Percentiles rank a stretch among this genome's conserved stretches.
phyloP scores from a whole-genome alignment of 2,797 vertebrate genomes.

The Phrynocephalus guinanensis region DNA sequence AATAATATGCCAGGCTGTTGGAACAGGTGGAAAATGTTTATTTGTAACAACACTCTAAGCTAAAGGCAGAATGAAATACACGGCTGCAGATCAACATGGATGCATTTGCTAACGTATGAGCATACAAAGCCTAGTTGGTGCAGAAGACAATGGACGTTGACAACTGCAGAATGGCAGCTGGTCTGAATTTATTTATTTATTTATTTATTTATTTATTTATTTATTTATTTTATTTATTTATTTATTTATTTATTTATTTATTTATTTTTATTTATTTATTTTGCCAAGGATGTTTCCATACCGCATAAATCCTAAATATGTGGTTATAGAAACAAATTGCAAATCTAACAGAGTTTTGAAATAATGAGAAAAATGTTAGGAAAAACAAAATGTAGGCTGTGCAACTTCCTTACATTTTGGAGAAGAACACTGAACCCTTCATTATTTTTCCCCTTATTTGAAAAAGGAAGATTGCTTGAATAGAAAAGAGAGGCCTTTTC shows the following conservation, averaged over 20 bases:
- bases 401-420: background rate
- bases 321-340: background rate
- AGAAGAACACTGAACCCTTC: background rate
- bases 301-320: background rate
- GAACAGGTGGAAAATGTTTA: constrained; percentile 79
- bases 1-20: constrained; percentile 79
- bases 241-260: background rate
- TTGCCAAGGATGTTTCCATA: background rate
- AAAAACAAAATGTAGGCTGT: background rate
- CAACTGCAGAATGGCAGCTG: constrained; percentile 50
- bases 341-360: background rate
- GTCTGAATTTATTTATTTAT: background rate
- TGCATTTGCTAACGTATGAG: constrained; percentile 62
- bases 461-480: background rate
- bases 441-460: background rate
- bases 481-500: constrained; percentile 4
- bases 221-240: background rate
- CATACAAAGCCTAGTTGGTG: background rate
- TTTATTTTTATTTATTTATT: background rate
- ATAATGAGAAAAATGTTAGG: background rate
- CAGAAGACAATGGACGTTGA: constrained; percentile 57
- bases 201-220: too few relatives aligned
- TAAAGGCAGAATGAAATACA: constrained; percentile 73
- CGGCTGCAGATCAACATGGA: constrained; percentile 68
- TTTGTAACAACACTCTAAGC: constrained; percentile 75